Evolutionary conservation across 2,797 vertebrate species (phyloP), one percentile per base, ranked within the genome.

Genomic region (Aselliscus stoliczkanus): DNA sequence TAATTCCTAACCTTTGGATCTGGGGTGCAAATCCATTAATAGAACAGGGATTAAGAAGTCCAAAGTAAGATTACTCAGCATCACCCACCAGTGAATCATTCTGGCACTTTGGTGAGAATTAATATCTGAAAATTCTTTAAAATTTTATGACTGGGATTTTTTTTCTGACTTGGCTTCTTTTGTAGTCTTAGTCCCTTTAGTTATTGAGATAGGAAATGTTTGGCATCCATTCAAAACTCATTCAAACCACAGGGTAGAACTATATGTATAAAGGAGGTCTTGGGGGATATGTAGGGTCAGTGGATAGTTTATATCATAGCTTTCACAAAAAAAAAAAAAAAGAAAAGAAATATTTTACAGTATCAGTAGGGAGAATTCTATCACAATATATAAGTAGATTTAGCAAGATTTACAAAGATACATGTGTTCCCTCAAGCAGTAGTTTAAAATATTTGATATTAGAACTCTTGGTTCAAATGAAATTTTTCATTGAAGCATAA

Each of bases 211-310:
- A 81, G 60, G n/a, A 90, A 97, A 95, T 93, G 84, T 89, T 97
- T 98, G 98, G 85, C 96, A 92, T 94, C 31, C 77, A 70, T 96
- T 98, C 96, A 97, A 97, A 96, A 96, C 91, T 95, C 94, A 92
- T 97, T 97, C 96, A 96, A 96, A 60, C 37, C 12, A 95, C 82
- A 97, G 96, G 47, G 64, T 34, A 90, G 81, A 92, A 77, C 52
- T 80, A 64, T 7, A 7, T 50, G 47, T 15, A 21, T 76, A 69
- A 84, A 84, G 88, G 73, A 72, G 17, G 58, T 47, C 91, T 91
- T 87, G 7, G 89, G 94, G 86, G 42, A 93, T 60, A 67, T 13
- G 39, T 4, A 27, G n/a, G 96, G 88, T 91, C 65, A 97, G 92
- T 86, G 82, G 92, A 83, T 79, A 73, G 23, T 77, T 96, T 88